Conservation (phyloP, 92 coral and sea anemone species). For the Paramuricea clavata region DNA sequence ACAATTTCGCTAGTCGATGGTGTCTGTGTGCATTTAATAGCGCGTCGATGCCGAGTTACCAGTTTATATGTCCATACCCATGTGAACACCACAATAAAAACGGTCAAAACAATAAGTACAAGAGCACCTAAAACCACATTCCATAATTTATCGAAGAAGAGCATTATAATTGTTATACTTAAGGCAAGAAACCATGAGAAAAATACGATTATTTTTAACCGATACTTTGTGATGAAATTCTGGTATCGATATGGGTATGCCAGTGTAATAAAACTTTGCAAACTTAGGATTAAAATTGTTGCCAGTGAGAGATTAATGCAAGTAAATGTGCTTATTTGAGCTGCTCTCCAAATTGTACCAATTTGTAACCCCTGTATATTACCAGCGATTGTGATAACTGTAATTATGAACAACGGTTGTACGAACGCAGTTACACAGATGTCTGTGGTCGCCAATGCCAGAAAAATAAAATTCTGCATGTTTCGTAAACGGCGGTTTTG, state of each 20-base stretch:
- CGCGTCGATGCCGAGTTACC: not conserved
- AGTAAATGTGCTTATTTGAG: not conserved
- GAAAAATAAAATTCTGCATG: not conserved
- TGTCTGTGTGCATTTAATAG: not conserved
- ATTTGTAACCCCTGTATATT: not conserved
- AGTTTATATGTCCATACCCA: conserved; percentile 14
- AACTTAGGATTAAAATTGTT: not conserved
- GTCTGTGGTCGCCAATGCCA: not conserved
- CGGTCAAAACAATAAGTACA: not conserved
- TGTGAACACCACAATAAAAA: not conserved
- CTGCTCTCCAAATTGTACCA: not conserved
- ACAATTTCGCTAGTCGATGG: not conserved
- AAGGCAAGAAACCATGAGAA: not conserved
- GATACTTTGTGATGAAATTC: not conserved
- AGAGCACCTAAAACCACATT: not conserved
- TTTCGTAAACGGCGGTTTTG: not conserved
- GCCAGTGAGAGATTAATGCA: not conserved
- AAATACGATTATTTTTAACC: not conserved
- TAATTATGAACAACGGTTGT: not conserved
- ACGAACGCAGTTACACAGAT: not conserved
- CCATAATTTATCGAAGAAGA: not conserved
- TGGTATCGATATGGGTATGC: conserved; percentile 16
- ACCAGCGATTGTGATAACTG: too few species aligned
- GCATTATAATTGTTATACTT: too few species aligned
- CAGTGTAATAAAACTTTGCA: not conserved